Base-by-base conservation (phyloP, 2,113 vertebrate genomes). In the Hippocampus abdominalis region DNA sequence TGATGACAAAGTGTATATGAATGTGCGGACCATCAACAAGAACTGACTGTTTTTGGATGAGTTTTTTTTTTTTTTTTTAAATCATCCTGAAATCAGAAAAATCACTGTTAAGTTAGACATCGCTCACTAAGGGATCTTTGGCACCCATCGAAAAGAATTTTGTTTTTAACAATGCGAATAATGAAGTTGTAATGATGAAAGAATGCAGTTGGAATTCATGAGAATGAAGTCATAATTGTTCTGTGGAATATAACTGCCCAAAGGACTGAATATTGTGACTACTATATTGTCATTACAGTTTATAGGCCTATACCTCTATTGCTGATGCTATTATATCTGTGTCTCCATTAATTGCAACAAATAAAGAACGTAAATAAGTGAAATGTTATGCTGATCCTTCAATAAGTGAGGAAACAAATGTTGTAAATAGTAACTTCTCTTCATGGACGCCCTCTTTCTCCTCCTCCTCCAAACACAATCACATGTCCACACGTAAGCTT, bases 1-100 rank as follows among this genome's bases (percentile, higher is more conserved):
- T 69, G 23, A 93, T 13, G 27, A 16, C 54, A 87, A 89, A 72
- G 84, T 92, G 74, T 93, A 93, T 59, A 90, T 91, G 91, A 93
- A 93, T 59, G 87, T 91, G 54, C 88, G 88, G 56, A 86, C 87
- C 21, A 89, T 90, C 75, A 76, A 75, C 81, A 90, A 91, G 71
- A 74, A 48, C 66, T 89, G 75, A 59, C 11, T 16, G 25, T 59
- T 12, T 27, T 15, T 23, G 25, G 25, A 16, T 4, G 23, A 83
- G 53, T 63, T 42, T 40, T 62, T 8, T 12, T 59, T 60, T 8
- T 36, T 32, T 18, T 60, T 60, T 59, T 59, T 29, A 29, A 18
- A 8, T 18, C 36, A 39, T 62, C 56, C 25, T 59, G 18, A 49
- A 49, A 49, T 20, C 48, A 20, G 5, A 49, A 49, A 49, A 7